Base-by-base conservation (phyloP, 2,113 vertebrate genomes). In the Suricata suricatta region DNA sequence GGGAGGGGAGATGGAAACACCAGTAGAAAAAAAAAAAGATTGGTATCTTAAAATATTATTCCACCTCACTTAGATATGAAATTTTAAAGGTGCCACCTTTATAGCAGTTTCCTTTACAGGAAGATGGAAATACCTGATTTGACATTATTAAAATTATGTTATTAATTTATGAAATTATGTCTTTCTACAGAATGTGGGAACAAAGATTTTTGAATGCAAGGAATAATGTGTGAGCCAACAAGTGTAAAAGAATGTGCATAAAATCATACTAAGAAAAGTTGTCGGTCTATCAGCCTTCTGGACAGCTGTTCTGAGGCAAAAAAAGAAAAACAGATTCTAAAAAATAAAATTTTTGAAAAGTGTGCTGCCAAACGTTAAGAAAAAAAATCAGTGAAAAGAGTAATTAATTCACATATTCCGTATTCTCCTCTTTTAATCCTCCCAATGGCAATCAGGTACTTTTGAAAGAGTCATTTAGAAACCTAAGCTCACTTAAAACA, bases 331-430 rank as follows among this genome's bases (percentile, higher is more conserved):
- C 6, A 92, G 68, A 93, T 52, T 88, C n/a, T 76, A 82, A 92
- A 96, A 98, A 68, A 52, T 76, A 90, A 97, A 93, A 92, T 87
- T 83, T 96, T 89, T 96, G 54, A 94, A 96, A 96, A 77, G 17
- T 29, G 41, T 84, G 35, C 88, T 96, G 81, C 84, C 88, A 95
- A 97, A 94, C 0, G 7, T 92, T 93, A 93, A 96, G 68, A 33
- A 38, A 94, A 96, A 50, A 96, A 96, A 92, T 82, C 89, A 95
- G 90, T 90, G 68, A 76, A 93, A 96, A 96, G 77, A 94, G 80
- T 95, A 96, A 95, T 91, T 97, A 85, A 97, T 96, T 97, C 92
- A 93, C 68, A 89, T 88, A 95, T 90, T 87, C 79, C n/a, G 87
- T 82, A 72, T 92, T 96, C 81, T 94, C 74, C 41, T 80, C 88